Conservation (phyloP, 2,888 invertebrate genomes). For the Acheta domesticus region DNA sequence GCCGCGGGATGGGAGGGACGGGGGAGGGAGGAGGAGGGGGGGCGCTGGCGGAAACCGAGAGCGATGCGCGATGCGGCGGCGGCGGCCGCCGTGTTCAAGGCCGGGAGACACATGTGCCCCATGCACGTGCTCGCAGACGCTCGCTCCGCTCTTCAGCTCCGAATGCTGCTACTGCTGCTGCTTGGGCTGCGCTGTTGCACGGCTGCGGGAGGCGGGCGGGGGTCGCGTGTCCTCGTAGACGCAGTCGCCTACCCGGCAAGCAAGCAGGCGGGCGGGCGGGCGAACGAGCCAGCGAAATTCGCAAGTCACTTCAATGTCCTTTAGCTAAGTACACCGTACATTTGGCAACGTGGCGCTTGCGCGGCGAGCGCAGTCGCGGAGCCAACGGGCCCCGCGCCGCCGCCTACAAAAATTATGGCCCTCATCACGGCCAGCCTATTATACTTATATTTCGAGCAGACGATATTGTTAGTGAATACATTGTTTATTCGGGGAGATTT, state of each 20-base stretch:
- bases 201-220: neutral
- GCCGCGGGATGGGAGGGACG: neutral
- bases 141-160: neutral
- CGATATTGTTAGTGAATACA: too few relatives aligned
- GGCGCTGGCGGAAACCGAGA: constrained; percentile 2
- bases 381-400: neutral
- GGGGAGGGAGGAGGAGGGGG: neutral
- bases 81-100: neutral
- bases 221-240: neutral
- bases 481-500: too few relatives aligned
- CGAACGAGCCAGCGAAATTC: neutral
- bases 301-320: too few relatives aligned
- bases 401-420: too few relatives aligned
- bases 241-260: neutral
- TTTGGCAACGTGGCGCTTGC: too few relatives aligned
- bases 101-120: constrained; percentile 18
- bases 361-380: neutral
- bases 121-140: neutral
- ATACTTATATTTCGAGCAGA: too few relatives aligned
- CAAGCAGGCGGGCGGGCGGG: neutral
- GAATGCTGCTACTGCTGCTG: neutral
- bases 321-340: too few relatives aligned
- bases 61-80: neutral
- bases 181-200: neutral
- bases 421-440: too few relatives aligned